phyloP scores from a whole-genome alignment of 2,113 vertebrate genomes.

The Otolemur garnettii region DNA sequence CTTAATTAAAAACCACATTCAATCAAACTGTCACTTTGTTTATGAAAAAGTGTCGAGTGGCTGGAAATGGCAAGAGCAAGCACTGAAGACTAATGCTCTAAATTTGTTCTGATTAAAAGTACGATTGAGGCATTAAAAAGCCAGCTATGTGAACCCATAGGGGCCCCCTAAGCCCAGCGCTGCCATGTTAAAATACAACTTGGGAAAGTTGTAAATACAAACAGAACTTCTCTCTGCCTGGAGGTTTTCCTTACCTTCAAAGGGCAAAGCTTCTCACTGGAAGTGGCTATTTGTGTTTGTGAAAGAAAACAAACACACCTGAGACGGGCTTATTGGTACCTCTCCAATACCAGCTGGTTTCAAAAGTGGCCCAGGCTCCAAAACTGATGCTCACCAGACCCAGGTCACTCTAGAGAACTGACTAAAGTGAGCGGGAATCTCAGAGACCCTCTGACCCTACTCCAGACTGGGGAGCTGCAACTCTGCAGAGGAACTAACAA shows the following conservation, averaged over 20 bases:
- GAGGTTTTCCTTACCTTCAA: background rate
- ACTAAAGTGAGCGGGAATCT: accelerated
- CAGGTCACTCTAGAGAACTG: background rate
- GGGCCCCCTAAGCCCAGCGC: background rate
- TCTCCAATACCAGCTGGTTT: background rate
- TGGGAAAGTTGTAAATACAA: background rate
- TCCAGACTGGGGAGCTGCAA: background rate
- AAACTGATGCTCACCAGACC: background rate
- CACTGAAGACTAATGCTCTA: slow-evolving; percentile 47
- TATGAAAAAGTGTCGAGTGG: slow-evolving; percentile 67
- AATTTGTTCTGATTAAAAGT: slow-evolving; percentile 70
- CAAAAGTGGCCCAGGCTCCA: background rate
- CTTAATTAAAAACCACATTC: slow-evolving; percentile 80
- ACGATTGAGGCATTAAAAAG: background rate
- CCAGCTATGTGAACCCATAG: background rate
- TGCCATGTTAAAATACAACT: background rate
- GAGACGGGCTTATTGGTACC: background rate
- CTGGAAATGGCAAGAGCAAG: slow-evolving; percentile 67
- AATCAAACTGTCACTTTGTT: slow-evolving; percentile 81
- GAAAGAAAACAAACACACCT: background rate
- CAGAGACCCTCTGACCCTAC: background rate
- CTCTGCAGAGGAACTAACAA: background rate
- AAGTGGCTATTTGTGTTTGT: background rate
- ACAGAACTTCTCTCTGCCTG: background rate
- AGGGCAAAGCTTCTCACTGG: background rate